Evolutionary conservation across 2,888 invertebrate genomes (phyloP).

Genomic region (Phaedon cochleariae): DNA sequence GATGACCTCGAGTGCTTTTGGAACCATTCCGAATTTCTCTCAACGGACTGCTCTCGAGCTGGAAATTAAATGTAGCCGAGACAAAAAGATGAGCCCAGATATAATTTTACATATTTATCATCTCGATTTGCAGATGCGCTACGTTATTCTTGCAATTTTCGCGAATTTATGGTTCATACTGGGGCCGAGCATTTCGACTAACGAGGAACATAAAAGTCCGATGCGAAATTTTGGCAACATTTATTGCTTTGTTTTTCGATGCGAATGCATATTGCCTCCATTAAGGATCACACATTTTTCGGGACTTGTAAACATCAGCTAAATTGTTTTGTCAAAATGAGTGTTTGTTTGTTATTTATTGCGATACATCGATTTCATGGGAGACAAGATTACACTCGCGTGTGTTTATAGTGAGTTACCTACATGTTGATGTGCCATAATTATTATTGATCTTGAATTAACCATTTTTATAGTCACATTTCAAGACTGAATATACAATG

Average conservation of each 20-base stretch:
- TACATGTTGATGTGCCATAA: too few relatives aligned
- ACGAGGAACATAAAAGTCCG: slow-evolving; percentile 51
- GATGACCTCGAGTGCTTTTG: background rate
- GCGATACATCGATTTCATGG: background rate
- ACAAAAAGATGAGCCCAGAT: slow-evolving; percentile 41
- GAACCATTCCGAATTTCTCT: background rate
- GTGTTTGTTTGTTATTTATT: background rate
- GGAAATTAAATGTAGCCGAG: slow-evolving; percentile 34
- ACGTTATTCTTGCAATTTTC: slow-evolving; percentile 45
- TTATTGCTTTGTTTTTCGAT: slow-evolving; percentile 48
- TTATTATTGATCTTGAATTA: too few relatives aligned
- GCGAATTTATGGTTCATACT: slow-evolving; percentile 51
- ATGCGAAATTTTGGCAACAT: slow-evolving; percentile 47
- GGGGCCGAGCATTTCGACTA: slow-evolving; percentile 35
- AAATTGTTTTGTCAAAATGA: slow-evolving; percentile 18
- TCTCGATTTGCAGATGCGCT: slow-evolving; percentile 49
- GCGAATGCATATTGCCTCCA: slow-evolving; percentile 10
- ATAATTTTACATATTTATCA: slow-evolving; percentile 56
- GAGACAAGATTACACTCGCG: too few relatives aligned
- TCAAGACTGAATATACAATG: too few relatives aligned
- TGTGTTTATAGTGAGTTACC: too few relatives aligned
- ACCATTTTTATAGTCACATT: too few relatives aligned
- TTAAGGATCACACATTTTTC: slow-evolving; percentile 28
- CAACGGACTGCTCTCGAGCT: slow-evolving; percentile 22
- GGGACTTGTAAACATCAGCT: slow-evolving; percentile 27